Conservation (phyloP, 2,888 invertebrate genomes). For the Agrochola circellaris region DNA sequence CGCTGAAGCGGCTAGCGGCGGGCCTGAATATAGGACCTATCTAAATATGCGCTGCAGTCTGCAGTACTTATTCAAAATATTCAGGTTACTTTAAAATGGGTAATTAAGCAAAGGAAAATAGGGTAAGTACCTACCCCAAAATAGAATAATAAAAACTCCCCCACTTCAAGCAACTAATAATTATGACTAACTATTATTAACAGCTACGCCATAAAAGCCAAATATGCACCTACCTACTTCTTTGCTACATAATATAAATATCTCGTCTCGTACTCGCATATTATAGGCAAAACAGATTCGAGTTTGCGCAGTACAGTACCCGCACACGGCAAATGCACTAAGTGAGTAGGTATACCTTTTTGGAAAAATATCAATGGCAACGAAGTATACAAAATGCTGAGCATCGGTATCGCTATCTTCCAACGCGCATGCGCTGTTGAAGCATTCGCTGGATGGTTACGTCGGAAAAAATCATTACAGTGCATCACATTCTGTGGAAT, state of each 20-base stretch:
- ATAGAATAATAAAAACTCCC: background rate
- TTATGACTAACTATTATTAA: no score
- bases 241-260: background rate
- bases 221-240: background rate
- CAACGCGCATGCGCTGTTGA: constrained; percentile 81
- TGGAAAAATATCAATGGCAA: constrained; percentile 76
- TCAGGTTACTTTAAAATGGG: no score
- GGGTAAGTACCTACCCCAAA: background rate
- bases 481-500: constrained; percentile 59
- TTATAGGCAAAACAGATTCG: background rate
- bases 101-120: background rate
- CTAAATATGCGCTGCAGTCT: constrained; percentile 2
- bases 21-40: no score
- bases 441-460: constrained; percentile 62
- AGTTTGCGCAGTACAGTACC: constrained; percentile 46
- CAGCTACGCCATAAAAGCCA: background rate
- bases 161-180: background rate
- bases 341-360: constrained; percentile 56
- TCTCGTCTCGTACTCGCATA: background rate
- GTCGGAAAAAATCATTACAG: constrained; percentile 81
- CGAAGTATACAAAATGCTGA: constrained; percentile 76
- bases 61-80: background rate
- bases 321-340: constrained; percentile 23
- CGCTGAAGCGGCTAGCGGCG: no score
- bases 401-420: constrained; percentile 59